Evolutionary conservation across 1,140 invertebrate species (phyloP).

Genomic region (Polypedilum pembai): DNA sequence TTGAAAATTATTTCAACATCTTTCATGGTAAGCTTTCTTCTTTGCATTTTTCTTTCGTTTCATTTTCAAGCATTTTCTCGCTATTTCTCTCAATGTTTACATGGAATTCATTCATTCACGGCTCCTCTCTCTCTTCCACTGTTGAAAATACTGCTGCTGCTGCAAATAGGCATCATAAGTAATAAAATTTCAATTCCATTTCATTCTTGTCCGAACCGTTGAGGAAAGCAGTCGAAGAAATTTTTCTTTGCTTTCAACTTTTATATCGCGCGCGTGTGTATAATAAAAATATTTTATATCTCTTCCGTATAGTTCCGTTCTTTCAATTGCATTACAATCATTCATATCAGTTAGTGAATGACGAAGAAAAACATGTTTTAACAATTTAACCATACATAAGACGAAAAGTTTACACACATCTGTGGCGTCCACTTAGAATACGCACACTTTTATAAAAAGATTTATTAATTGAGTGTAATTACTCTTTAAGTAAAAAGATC

Average conservation of each 20-base stretch:
- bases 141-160: not conserved
- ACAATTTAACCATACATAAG: not conserved
- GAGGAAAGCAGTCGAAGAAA: not conserved
- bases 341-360: not conserved
- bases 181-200: slow-evolving; percentile 3
- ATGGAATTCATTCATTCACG: slow-evolving; percentile 32
- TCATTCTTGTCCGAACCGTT: slow-evolving; percentile 2
- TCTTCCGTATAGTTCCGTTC: not conserved
- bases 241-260: not conserved
- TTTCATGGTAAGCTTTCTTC: not conserved
- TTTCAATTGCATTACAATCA: not conserved
- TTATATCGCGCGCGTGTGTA: not conserved
- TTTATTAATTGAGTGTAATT: slow-evolving; percentile 14
- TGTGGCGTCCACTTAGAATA: not conserved
- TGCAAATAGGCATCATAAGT: not conserved
- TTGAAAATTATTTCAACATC: too few relatives aligned
- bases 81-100: not conserved
- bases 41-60: not conserved
- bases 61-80: not conserved
- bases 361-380: slow-evolving; percentile 6
- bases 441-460: not conserved
- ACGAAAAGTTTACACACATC: not conserved
- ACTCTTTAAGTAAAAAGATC: slow-evolving; percentile 11
- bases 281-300: not conserved
- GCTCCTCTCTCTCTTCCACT: slow-evolving; percentile 4